Base-by-base conservation (phyloP, 2,888 invertebrate genomes). In the Cerastis leucographa region DNA sequence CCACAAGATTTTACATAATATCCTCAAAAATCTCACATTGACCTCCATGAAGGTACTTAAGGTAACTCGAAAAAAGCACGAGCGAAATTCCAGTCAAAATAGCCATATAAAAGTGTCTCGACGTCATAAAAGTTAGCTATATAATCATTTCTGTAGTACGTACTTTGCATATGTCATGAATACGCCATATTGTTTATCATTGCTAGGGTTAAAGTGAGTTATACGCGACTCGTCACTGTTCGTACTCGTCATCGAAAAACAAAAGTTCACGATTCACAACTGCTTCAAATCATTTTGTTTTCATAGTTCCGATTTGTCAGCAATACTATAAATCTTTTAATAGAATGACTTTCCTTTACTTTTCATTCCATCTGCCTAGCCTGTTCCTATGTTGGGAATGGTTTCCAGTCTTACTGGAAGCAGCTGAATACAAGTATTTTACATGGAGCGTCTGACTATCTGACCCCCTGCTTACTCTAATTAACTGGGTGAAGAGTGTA, bases 101-200 rank as follows among this genome's bases (percentile, higher is more conserved):
- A 78, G 74, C 77, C 70, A 76, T 83, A 87, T 85, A 86, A 85
- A 83, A 87, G 83, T 85, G 85, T 87, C 87, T 83, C 80, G 80
- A 73, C 78, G 35, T 85, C 86, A 78, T 87, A 85, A 86, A 80
- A 65, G 69, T 83, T 72, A 71, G 76, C 73, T 77, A 83, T 85
- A 83, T 74, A 71, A 77, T 87, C 76, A 83, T 80, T 76, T 76
- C 64, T 80, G 83, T 65, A 74, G 42, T 72, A 71, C 35, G 56
- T 72, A 74, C 77, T 78, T 74, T 59, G 62, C 78, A 71, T 76
- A 83, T 75, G 70, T 75, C 74, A 85, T 71, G 65, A 85, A 71
- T 59, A 76, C 56, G 59, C 65, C 62, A 81, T 83, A 67, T 44
- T 80, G 56, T 84, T 74, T 51, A 64, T 74, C 61, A 83, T 51